These are phyloP conservation scores for Astatotilapia flaviijosephi DNA, from an alignment of 2,113 vertebrate species.

Conservation along the genomic window DNA sequence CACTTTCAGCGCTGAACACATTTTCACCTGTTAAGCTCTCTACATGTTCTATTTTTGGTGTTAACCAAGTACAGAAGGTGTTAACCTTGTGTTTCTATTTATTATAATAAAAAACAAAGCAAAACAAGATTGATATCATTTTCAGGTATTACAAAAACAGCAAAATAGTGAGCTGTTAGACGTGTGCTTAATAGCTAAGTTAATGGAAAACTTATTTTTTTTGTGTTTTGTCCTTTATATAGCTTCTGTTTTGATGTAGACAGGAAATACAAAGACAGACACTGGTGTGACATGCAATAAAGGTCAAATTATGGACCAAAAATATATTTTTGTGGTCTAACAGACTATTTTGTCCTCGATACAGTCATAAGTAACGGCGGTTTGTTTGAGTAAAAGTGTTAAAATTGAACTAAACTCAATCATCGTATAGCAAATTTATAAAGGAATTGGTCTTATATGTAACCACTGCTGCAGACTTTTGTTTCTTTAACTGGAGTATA, in stretches of 20 bases:
- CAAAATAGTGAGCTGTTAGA: neutral
- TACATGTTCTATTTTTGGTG: neutral
- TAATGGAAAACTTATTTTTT: fast-evolving
- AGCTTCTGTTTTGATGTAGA: neutral
- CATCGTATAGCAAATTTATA: neutral
- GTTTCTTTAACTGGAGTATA: conserved; percentile 5
- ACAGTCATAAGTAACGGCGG: neutral
- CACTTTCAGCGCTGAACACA: neutral
- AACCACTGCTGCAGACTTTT: neutral
- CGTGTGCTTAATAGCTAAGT: neutral
- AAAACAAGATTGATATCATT: neutral
- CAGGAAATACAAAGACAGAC: neutral
- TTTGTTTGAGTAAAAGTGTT: neutral
- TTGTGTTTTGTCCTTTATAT: neutral
- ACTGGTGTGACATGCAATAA: fast-evolving
- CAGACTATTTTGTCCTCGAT: neutral
- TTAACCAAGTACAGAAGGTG: neutral
- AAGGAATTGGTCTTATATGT: neutral
- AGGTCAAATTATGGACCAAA: neutral
- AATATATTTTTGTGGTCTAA: neutral
- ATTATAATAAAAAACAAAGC: neutral
- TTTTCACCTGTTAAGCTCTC: neutral
- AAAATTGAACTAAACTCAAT: neutral
- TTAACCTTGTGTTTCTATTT: neutral
- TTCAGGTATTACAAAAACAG: neutral